Conservation (phyloP, 2,888 invertebrate genomes). For the Eupithecia centaureata region DNA sequence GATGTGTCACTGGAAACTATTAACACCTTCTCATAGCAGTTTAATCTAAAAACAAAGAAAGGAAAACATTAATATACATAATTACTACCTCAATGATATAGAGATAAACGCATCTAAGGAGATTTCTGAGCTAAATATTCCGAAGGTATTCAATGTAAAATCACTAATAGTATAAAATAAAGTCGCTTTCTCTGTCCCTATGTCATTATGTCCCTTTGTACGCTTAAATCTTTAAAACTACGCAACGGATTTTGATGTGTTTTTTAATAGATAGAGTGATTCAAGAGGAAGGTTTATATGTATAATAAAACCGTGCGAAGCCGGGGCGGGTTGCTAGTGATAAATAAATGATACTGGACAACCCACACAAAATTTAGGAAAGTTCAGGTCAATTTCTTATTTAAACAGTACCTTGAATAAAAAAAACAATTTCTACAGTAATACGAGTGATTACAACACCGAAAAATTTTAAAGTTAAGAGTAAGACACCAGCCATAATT, state of each 20-base stretch:
- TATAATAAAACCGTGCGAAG: no score
- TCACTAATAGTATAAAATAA: no score
- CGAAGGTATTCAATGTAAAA: not conserved
- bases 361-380: no score
- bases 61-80: not conserved
- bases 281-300: no score
- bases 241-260: no score
- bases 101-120: not conserved
- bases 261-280: no score
- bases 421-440: not conserved
- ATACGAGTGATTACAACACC: not conserved
- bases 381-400: not conserved
- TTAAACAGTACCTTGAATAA: not conserved
- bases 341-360: not conserved
- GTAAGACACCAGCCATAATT: not conserved
- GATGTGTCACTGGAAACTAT: conserved; percentile 20
- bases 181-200: no score
- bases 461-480: not conserved
- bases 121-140: not conserved
- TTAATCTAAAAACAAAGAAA: conserved; percentile 36
- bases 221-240: no score
- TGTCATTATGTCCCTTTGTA: no score
- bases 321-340: no score
- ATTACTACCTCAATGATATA: not conserved
- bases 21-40: conserved; percentile 38